Base-by-base conservation (phyloP, 2,113 vertebrate genomes). In the Oxyura jamaicensis region DNA sequence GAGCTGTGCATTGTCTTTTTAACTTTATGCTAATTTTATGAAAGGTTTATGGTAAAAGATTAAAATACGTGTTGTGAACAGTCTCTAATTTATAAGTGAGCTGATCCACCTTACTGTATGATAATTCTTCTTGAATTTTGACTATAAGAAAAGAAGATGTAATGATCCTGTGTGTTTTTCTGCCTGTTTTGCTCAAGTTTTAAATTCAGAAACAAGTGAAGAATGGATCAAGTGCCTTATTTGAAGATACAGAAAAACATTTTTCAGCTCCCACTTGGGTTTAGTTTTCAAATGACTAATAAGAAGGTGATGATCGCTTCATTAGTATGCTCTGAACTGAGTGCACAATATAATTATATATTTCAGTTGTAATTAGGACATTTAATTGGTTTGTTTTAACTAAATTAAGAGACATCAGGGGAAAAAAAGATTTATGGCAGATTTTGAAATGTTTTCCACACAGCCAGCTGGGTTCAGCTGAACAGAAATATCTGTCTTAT, bases 341-440 rank as follows among this genome's bases (percentile, higher is more conserved):
- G 35, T 68, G 85, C 82, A 92, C 65, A 74, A 88, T 94, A 60
- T 90, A 97, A 96, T 96, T 86, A 93, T 63, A 88, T 86, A 96
- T 96, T 93, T 95, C 95, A 93, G 50, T 86, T 81, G 76, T 90
- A 94, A 96, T 95, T 94, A 96, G 88, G 82, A 63, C 59, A 68
- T 83, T 88, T 95, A 97, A 96, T 97, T 96, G 95, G 95, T 96
- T 96, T 96, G 95, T 96, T 96, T 96, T 94, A 97, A 93, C 75
- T 67, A 93, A 95, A 96, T 94, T 90, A 95, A 94, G 79, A 96
- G 90, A 83, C 85, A 91, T 86, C 28, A 56, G 55, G 25, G 22
- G 11, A 52, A 52, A 28, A 65, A 29, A 71, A 88, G 63, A 69
- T 76, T 78, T 80, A 66, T 88, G 83, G 42, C 85, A 95, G 85